Conservation (phyloP, 2,888 invertebrate genomes). For the Acronicta alni region DNA sequence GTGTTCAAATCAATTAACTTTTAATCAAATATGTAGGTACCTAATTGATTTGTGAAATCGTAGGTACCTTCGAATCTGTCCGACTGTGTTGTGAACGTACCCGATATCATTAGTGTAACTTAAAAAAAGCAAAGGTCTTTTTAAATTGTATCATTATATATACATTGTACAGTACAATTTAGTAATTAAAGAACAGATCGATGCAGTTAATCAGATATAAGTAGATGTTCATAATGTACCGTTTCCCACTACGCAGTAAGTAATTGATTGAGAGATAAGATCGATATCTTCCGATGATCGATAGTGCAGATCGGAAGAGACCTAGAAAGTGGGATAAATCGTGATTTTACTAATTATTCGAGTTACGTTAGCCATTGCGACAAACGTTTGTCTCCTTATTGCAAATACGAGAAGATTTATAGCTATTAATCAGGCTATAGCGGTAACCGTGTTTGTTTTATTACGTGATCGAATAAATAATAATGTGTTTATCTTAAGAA, state of each 20-base stretch:
- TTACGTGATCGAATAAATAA: constrained; percentile 76
- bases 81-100: no score
- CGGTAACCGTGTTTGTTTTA: constrained; percentile 74
- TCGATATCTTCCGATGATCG: constrained; percentile 80
- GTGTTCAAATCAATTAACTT: no score
- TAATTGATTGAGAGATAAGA: constrained; percentile 73
- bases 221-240: constrained; percentile 62
- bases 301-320: constrained; percentile 79
- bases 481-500: constrained; percentile 76
- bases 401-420: constrained; percentile 81
- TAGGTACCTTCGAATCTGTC: no score
- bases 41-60: no score
- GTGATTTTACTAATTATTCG: constrained; percentile 85
- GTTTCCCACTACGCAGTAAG: constrained; percentile 70
- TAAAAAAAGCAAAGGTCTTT: not conserved
- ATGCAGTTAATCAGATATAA: constrained; percentile 48
- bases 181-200: constrained; percentile 37
- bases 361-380: constrained; percentile 81
- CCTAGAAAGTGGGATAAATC: constrained; percentile 83
- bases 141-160: constrained; percentile 3
- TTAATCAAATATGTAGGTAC: no score
- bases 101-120: no score
- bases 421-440: constrained; percentile 74
- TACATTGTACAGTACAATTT: constrained; percentile 30
- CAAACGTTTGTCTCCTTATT: constrained; percentile 80